These are phyloP conservation scores for Oryzias woworae DNA, from an alignment of 2,113 vertebrate genomes.

Conservation along the genomic window DNA sequence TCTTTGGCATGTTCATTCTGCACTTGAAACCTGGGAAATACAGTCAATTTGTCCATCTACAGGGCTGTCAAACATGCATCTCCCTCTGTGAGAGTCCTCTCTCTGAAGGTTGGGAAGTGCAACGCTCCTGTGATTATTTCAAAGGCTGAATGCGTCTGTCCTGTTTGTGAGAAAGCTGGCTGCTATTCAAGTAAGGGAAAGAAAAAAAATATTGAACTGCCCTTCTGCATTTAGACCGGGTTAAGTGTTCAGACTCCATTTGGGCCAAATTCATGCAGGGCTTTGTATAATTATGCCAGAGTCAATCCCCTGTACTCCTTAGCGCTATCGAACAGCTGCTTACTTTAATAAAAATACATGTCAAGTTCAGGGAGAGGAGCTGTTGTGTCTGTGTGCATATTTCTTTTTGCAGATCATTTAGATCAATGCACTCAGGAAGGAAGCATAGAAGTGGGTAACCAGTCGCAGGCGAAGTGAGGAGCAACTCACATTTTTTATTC, in stretches of 20 bases:
- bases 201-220: conserved; percentile 80
- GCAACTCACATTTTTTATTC: conserved; percentile 48
- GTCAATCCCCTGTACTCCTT: conserved; percentile 96
- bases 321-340: conserved; percentile 94
- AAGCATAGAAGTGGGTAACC: conserved; percentile 48
- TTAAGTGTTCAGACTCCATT: conserved; percentile 85
- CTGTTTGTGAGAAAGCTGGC: conserved; percentile 47
- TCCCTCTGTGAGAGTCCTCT: conserved; percentile 49
- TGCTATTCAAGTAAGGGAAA: conserved; percentile 49
- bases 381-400: conserved; percentile 36
- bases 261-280: conserved; percentile 87
- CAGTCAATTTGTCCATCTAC: no score
- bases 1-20: no score
- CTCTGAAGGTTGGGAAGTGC: conserved; percentile 35
- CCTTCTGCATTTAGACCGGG: conserved; percentile 64
- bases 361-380: conserved; percentile 82
- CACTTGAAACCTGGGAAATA: no score
- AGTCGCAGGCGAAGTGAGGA: conserved; percentile 36
- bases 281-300: conserved; percentile 93
- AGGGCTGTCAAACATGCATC: conserved; percentile 34
- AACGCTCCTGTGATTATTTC: conserved; percentile 64
- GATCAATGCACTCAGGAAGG: conserved; percentile 66
- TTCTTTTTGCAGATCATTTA: conserved; percentile 50
- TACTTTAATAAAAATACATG: conserved; percentile 93
- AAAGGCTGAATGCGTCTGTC: conserved; percentile 62